Base-by-base conservation (phyloP, 2,888 invertebrate genomes). In the Synergus itoensis region DNA sequence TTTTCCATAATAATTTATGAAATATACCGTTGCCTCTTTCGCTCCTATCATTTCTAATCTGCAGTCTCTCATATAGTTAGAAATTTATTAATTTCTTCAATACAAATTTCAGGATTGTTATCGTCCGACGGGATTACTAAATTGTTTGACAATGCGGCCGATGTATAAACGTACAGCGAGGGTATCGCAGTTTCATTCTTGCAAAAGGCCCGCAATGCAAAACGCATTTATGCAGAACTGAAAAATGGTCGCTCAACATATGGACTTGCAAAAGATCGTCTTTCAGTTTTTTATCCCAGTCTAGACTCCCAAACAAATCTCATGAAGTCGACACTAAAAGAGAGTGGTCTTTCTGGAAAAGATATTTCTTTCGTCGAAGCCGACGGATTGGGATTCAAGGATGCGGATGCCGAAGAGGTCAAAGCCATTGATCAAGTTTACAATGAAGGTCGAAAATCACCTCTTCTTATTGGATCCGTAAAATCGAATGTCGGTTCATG, bases 341-440 rank as follows among this genome's bases (percentile, higher is more conserved):
- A 84, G 1, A 79, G 83, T 67, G 77, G 79, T 9, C 28, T 88
- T 36, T 41, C 53, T 4, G 85, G 86, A 9, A 77, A 77, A 60
- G 80, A 84, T 11, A 65, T 88, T 8, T 69, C 79, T 0, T 88
- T 81, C 45, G 12, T 88, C 0, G 88, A 88, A 16, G 86, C 86
- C 21, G 89, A 95, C 89, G 95, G 95, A 21, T 94, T 94, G 36
- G 95, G 95, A 77, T 94, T 94, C 7, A 94, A 90, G 41, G 92
- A 93, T 40, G 94, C 94, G 14, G 86, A 86, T 77, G 76, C 81
- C 1, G 67, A 79, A 11, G 88, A 87, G 60, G 62, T 84, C 0
- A 64, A 82, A n/a, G 85, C 87, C 5, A 85, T 87, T 5, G 86
- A 85, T 12, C 28, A 41, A 0, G 83, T 85, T 1, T 84, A 84